phyloP scores from a whole-genome alignment of 2,797 vertebrate species.

The Onychomys leucogaster region DNA sequence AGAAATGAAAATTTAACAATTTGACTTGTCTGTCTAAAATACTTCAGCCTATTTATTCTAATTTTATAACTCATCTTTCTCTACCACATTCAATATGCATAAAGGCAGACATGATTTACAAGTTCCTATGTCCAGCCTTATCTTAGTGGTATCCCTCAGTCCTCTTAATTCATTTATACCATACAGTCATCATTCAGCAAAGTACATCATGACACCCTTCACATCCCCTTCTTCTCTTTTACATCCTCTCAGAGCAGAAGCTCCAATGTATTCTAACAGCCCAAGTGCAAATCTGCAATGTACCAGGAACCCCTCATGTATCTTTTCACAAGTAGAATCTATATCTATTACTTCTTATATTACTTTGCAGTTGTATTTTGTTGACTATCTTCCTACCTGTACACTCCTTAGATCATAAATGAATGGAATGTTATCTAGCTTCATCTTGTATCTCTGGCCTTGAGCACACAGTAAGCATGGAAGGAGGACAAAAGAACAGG shows the following conservation, averaged over 20 bases:
- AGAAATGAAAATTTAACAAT: slow-evolving; percentile 43
- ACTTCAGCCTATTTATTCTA: neutral
- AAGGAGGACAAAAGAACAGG: neutral
- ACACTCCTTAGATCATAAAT: slow-evolving; percentile 38
- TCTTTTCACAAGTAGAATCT: neutral
- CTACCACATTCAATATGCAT: neutral
- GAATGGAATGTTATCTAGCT: slow-evolving; percentile 32
- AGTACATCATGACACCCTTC: too few relatives aligned
- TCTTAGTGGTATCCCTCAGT: neutral
- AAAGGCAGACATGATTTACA: neutral
- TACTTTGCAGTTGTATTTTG: neutral
- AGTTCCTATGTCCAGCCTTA: neutral
- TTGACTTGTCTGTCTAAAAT: neutral
- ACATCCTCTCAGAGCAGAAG: neutral
- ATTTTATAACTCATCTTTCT: neutral
- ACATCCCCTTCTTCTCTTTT: too few relatives aligned
- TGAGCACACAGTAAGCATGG: neutral
- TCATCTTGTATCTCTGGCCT: slow-evolving; percentile 31
- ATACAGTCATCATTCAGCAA: neutral
- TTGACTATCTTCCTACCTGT: neutral
- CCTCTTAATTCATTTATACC: neutral
- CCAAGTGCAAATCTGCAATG: neutral
- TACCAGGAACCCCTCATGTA: neutral
- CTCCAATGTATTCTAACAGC: neutral
- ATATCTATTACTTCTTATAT: neutral